Percentiles rank a stretch among this genome's conserved stretches.
Conservation (phyloP, 1,140 invertebrate genomes). For the Aplysia californica region DNA sequence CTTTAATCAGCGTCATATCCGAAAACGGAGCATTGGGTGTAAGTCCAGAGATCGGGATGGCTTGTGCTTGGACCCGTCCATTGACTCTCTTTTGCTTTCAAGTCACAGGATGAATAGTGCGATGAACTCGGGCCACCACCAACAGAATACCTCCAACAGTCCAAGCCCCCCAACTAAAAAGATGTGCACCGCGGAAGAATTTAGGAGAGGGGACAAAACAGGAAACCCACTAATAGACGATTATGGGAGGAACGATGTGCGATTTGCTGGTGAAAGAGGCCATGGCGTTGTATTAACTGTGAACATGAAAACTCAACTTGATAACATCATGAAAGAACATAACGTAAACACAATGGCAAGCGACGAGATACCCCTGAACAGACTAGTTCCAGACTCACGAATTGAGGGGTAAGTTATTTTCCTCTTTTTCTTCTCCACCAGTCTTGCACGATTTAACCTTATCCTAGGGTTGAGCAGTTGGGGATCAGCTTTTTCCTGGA, state of each 20-base stretch:
- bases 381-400: slow-evolving; percentile 49
- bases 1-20: too few species aligned
- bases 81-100: too few species aligned
- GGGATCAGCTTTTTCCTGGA: too few species aligned
- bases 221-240: slow-evolving; percentile 45
- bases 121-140: too few species aligned
- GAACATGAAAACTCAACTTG: slow-evolving; percentile 30
- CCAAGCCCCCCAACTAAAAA: background rate
- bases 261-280: slow-evolving; percentile 43
- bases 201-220: slow-evolving; percentile 22
- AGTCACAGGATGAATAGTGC: too few species aligned
- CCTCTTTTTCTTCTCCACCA: background rate
- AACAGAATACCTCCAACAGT: background rate
- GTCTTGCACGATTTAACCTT: too few species aligned
- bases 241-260: slow-evolving; percentile 41
- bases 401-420: slow-evolving; percentile 39
- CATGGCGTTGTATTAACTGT: slow-evolving; percentile 42
- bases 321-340: slow-evolving; percentile 29
- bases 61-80: too few species aligned
- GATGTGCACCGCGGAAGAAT: slow-evolving; percentile 38
- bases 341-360: slow-evolving; percentile 45
- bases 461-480: too few species aligned
- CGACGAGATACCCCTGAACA: slow-evolving; percentile 50
- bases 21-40: too few species aligned
- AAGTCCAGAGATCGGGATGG: too few species aligned